A percentile compares a stretch with the other conserved stretches of the same genome.
Conservation (phyloP, 2,888 invertebrate genomes). For the Tromatobia lineatoria region DNA sequence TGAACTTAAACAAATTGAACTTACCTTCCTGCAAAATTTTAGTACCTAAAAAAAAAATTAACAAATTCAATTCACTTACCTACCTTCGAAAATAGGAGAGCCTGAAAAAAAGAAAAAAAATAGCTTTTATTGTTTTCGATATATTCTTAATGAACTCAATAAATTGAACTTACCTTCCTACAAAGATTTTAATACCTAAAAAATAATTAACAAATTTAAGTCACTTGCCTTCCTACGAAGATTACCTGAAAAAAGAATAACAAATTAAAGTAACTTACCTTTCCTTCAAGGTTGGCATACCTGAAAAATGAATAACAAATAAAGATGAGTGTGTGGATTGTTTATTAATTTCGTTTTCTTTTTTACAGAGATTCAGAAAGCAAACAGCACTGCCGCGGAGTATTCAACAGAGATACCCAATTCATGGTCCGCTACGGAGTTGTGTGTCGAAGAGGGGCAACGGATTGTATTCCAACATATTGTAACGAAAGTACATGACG, state of each 20-base stretch:
- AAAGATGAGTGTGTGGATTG: not conserved
- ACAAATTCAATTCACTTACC: no score
- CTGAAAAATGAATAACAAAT: constrained; percentile 3
- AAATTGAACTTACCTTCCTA: no score
- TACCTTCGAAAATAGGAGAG: no score
- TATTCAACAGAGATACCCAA: constrained; percentile 8
- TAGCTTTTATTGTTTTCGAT: not conserved
- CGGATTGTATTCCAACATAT: constrained; percentile 8
- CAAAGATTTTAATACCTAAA: no score
- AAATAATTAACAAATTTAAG: not conserved
- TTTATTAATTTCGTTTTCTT: constrained; percentile 4
- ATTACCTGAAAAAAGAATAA: constrained; percentile 7
- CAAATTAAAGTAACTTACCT: constrained; percentile 6
- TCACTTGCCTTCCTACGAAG: not conserved
- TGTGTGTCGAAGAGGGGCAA: constrained; percentile 1
- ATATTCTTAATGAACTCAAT: no score
- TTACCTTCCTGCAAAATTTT: no score
- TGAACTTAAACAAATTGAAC: no score
- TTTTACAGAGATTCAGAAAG: constrained; percentile 4
- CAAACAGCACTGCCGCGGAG: constrained; percentile 11
- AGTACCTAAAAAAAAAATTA: no score
- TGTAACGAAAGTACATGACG: not conserved
- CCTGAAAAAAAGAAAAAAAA: not conserved
- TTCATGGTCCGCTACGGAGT: no score
- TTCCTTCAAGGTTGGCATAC: not conserved